A percentile compares a stretch with the other conserved stretches of the same genome.
Evolutionary conservation across 2,797 vertebrate species (phyloP).

Genomic region (Pogonophryne albipinna): DNA sequence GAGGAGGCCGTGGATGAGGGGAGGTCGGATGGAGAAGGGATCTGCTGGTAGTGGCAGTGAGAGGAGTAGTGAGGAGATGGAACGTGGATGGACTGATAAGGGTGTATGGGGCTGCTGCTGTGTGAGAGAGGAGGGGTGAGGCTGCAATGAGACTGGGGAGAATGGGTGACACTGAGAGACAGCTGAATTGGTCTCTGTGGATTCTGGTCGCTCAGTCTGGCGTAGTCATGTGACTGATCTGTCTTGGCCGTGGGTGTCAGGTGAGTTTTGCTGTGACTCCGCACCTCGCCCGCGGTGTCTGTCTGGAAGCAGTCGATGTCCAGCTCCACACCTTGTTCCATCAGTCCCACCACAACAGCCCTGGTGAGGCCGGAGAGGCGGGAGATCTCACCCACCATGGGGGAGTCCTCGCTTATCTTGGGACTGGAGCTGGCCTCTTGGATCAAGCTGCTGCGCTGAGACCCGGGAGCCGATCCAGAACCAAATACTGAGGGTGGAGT

Average conservation of each 20-base stretch:
- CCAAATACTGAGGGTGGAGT: constrained; percentile 45
- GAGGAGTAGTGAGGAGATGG: constrained; percentile 69
- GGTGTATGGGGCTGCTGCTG: constrained; percentile 76
- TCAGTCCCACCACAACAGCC: constrained; percentile 85
- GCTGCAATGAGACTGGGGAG: constrained; percentile 82
- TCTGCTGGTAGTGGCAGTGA: constrained; percentile 78
- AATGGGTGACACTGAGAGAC: constrained; percentile 81
- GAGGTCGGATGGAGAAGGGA: constrained; percentile 70
- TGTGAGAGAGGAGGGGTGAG: constrained; percentile 78
- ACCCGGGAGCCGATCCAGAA: constrained; percentile 71
- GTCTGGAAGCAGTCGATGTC: constrained; percentile 85
- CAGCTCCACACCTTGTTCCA: constrained; percentile 88
- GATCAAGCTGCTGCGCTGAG: constrained; percentile 76
- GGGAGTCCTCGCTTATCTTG: constrained; percentile 81
- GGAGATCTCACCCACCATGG: constrained; percentile 85
- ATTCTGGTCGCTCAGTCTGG: constrained; percentile 60
- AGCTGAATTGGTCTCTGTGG: constrained; percentile 80
- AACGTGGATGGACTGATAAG: constrained; percentile 75
- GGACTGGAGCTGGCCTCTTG: constrained; percentile 74
- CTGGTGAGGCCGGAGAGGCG: constrained; percentile 85
- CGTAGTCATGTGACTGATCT: constrained; percentile 68
- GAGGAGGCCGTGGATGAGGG: constrained; percentile 84
- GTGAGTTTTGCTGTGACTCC: constrained; percentile 65
- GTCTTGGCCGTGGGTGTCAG: constrained; percentile 53
- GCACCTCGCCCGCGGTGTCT: constrained; percentile 71